phyloP scores from a whole-genome alignment of 2,113 vertebrate genomes.

The Notiomystis cincta region DNA sequence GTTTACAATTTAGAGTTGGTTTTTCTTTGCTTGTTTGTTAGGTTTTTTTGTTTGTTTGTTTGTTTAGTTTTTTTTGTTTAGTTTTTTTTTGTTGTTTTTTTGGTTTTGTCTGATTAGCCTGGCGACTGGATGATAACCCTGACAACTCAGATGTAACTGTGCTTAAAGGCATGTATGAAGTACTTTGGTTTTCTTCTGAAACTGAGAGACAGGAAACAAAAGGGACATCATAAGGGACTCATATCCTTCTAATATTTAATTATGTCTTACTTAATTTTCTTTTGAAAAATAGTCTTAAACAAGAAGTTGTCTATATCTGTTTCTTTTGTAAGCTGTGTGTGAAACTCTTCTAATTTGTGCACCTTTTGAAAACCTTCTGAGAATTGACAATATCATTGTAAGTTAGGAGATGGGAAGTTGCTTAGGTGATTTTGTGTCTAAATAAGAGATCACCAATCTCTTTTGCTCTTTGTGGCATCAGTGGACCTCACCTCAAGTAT shows the following conservation, averaged over 20 bases:
- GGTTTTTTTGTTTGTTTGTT: not conserved
- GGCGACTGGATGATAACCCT: accelerated
- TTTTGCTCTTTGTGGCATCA: not conserved
- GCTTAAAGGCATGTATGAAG: not conserved
- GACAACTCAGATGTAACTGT: not conserved
- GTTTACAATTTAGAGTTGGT: not conserved
- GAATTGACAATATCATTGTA: not conserved
- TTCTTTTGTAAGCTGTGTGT: not conserved
- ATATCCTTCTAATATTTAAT: not conserved
- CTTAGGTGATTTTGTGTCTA: not conserved
- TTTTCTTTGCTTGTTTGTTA: not conserved
- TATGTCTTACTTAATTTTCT: not conserved
- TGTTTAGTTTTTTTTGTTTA: not conserved
- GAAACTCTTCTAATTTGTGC: not conserved
- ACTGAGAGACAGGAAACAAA: not conserved
- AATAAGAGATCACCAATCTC: not conserved
- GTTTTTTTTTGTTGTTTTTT: not conserved
- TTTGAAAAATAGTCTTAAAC: not conserved
- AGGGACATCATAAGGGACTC: not conserved
- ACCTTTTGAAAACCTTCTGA: not conserved
- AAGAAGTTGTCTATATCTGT: not conserved
- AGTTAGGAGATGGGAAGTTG: not conserved
- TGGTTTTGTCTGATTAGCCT: not conserved
- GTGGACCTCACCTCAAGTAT: not conserved
- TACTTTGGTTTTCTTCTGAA: not conserved